Evolutionary conservation across 2,888 invertebrate species (phyloP).

Genomic region (Calameuta filiformis): DNA sequence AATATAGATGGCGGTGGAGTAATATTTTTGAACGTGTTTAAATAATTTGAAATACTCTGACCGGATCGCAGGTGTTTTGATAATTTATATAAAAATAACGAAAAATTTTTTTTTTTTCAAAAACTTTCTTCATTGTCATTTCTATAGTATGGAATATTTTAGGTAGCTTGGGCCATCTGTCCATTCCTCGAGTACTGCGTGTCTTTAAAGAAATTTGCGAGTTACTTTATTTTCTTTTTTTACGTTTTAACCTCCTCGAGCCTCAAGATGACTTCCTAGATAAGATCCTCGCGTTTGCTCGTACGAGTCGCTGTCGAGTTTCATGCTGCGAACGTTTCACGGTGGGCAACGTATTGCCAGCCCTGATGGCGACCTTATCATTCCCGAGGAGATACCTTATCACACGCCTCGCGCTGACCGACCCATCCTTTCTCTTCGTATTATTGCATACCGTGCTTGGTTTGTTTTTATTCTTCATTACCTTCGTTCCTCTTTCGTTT

Average conservation of each 20-base stretch:
- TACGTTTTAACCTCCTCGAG: not conserved
- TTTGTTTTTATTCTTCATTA: not conserved
- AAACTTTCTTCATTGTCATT: not conserved
- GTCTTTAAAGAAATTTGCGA: not conserved
- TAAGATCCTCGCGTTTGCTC: not conserved
- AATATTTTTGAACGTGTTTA: not conserved
- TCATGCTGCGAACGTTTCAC: slow-evolving; percentile 1
- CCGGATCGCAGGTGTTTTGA: not conserved
- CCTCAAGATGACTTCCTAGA: not conserved
- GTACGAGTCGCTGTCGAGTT: not conserved
- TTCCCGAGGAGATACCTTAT: slow-evolving; percentile 2
- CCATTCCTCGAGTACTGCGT: not conserved
- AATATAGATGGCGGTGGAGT: not conserved
- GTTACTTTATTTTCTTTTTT: not conserved
- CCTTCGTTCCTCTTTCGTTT: not conserved
- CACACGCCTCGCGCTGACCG: slow-evolving; percentile 4
- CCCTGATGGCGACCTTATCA: slow-evolving; percentile 1
- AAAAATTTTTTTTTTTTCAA: not conserved
- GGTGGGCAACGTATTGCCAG: slow-evolving; percentile 1
- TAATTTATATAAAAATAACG: not conserved
- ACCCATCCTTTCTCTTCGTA: not conserved
- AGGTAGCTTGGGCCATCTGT: not conserved
- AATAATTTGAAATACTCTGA: not conserved
- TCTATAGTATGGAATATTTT: not conserved
- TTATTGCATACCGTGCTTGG: not conserved